Conservation (phyloP, 1,140 invertebrate genomes). For the Hyles vespertilio region DNA sequence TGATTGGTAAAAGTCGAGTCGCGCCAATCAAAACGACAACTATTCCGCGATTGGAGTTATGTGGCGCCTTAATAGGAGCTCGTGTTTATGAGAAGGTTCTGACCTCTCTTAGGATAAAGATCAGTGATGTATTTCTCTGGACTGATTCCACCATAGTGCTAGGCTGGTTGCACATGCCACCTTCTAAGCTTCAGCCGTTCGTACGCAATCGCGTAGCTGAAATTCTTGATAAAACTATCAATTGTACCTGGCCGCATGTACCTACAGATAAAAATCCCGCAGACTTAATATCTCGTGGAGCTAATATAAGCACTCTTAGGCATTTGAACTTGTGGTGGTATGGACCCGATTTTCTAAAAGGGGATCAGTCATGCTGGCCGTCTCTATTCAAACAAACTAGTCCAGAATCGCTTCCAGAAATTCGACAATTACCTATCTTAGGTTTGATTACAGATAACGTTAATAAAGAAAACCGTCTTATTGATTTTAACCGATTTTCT, state of each 20-base stretch:
- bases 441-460: too few species aligned
- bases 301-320: too few species aligned
- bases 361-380: too few species aligned
- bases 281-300: conserved; percentile 2
- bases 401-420: too few species aligned
- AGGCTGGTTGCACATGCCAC: conserved; percentile 28
- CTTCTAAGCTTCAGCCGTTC: conserved; percentile 32
- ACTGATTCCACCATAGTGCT: conserved; percentile 45
- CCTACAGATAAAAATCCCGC: conserved; percentile 5
- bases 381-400: too few species aligned
- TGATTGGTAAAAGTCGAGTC: conserved; percentile 37
- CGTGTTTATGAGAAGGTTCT: conserved; percentile 28
- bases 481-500: too few species aligned
- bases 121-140: conserved; percentile 25
- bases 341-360: too few species aligned
- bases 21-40: conserved; percentile 54
- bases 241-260: conserved; percentile 35
- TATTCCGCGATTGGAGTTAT: conserved; percentile 26
- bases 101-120: conserved; percentile 13
- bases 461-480: too few species aligned
- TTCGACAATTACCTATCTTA: too few species aligned
- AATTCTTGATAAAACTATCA: conserved; percentile 30
- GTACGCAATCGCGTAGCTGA: conserved; percentile 45
- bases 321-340: too few species aligned
- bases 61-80: conserved; percentile 48